A percentile compares a stretch with the other conserved stretches of the same genome.
These are phyloP conservation scores for Lobophora halterata DNA, from an alignment of 2,888 invertebrate genomes.

Conservation along the genomic window DNA sequence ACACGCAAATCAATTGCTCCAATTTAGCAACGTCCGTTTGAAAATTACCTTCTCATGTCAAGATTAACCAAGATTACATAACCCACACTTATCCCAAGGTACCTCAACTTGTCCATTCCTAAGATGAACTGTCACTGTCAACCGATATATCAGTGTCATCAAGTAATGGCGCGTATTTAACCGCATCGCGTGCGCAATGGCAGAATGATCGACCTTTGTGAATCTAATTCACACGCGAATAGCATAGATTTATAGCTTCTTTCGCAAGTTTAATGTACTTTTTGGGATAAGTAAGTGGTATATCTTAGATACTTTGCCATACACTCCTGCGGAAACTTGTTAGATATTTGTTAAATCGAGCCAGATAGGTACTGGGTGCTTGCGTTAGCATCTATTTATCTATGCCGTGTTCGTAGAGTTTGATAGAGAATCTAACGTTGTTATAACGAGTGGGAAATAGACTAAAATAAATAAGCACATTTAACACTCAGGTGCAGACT, in stretches of 20 bases:
- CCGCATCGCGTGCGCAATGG: constrained; percentile 25
- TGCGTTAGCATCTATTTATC: no score
- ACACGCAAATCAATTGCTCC: constrained; percentile 26
- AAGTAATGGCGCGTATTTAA: constrained; percentile 28
- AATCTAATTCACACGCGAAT: constrained; percentile 47
- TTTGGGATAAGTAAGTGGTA: constrained; percentile 22
- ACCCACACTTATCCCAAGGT: no score
- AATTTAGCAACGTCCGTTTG: constrained; percentile 26
- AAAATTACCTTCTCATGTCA: constrained; percentile 20
- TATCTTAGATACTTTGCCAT: constrained; percentile 23
- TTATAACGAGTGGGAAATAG: no score
- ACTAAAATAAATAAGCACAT: no score
- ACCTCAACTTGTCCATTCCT: constrained; percentile 12
- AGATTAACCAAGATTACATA: constrained; percentile 28
- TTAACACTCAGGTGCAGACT: no score
- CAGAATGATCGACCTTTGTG: constrained; percentile 35
- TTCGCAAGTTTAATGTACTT: constrained; percentile 29
- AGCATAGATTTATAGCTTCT: constrained; percentile 28
- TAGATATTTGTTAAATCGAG: no score
- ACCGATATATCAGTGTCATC: constrained; percentile 43
- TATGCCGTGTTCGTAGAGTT: no score
- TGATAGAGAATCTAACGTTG: no score
- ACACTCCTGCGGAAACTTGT: no score
- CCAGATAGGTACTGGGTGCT: no score
- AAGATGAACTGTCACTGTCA: constrained; percentile 21